Evolutionary conservation across 2,113 vertebrate genomes (phyloP).

Genomic region (Grammomys dolichurus): DNA sequence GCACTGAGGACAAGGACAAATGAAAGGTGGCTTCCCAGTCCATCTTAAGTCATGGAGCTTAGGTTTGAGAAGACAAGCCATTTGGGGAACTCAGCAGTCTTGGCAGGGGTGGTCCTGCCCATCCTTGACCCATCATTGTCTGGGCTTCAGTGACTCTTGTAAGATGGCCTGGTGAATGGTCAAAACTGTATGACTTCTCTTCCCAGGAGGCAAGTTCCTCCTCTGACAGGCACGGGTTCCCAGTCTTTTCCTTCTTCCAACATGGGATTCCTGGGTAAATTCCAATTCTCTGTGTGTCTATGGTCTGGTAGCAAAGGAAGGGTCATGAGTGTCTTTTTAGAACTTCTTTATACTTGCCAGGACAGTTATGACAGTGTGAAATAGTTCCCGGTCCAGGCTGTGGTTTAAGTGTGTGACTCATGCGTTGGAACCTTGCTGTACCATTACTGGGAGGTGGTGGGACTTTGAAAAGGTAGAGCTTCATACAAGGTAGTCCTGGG

Average conservation of each 20-base stretch:
- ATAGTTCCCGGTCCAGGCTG: background rate
- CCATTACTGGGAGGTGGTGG: background rate
- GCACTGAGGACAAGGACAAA: background rate
- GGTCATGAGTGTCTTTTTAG: background rate
- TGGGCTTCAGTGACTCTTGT: background rate
- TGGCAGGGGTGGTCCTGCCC: background rate
- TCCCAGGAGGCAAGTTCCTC: background rate
- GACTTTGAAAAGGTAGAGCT: background rate
- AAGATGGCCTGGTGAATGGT: too few species aligned
- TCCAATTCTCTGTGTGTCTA: background rate
- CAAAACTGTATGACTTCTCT: background rate
- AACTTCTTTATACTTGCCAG: background rate
- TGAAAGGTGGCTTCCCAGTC: background rate
- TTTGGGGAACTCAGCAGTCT: background rate
- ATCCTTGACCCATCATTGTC: background rate
- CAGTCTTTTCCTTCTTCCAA: background rate
- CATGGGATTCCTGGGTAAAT: background rate
- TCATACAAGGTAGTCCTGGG: background rate
- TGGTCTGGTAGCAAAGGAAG: background rate
- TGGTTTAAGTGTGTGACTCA: background rate
- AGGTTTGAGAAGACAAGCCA: background rate
- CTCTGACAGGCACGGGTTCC: background rate
- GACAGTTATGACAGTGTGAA: background rate
- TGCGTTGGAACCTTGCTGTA: background rate
- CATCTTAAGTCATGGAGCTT: background rate